These are phyloP conservation scores for Chaitophorus viminalis DNA, from an alignment of 2,888 invertebrate species.

Conservation along the genomic window DNA sequence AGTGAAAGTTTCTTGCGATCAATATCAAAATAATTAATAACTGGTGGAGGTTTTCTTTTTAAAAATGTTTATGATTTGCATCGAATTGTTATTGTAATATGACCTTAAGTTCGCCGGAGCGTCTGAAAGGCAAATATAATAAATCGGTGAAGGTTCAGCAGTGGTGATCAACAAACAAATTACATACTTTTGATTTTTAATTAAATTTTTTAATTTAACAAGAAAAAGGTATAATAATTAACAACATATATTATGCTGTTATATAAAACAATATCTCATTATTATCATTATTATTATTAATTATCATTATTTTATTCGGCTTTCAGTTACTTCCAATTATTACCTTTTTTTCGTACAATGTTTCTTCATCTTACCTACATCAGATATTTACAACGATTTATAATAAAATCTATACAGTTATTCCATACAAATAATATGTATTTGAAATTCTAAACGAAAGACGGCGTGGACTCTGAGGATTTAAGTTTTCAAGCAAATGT, in stretches of 20 bases:
- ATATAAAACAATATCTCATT: constrained; percentile 13
- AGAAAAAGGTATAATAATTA: background rate
- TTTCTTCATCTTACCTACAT: background rate
- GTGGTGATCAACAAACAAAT: constrained; percentile 30
- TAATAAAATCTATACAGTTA: background rate
- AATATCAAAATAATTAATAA: constrained; percentile 20
- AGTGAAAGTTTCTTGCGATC: constrained; percentile 31
- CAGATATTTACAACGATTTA: background rate
- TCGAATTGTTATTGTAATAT: constrained; percentile 18
- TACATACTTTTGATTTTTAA: constrained; percentile 1
- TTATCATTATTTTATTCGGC: background rate
- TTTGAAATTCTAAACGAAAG: background rate
- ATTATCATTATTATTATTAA: background rate
- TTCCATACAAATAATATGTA: no score
- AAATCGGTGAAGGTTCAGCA: constrained; percentile 41
- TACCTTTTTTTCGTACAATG: background rate
- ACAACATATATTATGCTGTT: background rate
- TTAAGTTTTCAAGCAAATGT: background rate
- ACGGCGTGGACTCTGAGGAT: background rate
- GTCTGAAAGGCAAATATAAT: constrained; percentile 8
- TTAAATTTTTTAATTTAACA: background rate
- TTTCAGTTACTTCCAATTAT: background rate
- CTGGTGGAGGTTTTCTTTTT: constrained; percentile 27
- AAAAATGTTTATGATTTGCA: constrained; percentile 20
- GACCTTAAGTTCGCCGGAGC: constrained; percentile 23